Evolutionary conservation across 2,113 vertebrate genomes (phyloP).

Genomic region (Cavia porcellus): DNA sequence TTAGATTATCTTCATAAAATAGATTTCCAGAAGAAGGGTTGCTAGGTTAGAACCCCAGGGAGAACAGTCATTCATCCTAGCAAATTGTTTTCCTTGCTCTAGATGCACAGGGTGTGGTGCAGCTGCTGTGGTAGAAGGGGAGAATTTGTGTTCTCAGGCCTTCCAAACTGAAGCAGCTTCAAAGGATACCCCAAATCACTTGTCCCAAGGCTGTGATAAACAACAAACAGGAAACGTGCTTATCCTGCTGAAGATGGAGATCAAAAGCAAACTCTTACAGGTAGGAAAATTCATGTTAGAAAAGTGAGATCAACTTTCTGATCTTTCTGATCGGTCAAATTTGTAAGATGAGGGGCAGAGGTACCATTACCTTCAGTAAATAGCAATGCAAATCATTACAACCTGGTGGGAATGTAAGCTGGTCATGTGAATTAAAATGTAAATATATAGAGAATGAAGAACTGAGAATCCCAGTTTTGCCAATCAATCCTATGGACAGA

Average conservation of each 20-base stretch:
- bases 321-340: not conserved
- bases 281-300: not conserved
- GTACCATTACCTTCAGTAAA: not conserved
- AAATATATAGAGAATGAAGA: not conserved
- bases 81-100: conserved; percentile 16
- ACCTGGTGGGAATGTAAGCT: not conserved
- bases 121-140: not conserved
- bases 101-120: not conserved
- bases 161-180: not conserved
- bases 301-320: not conserved
- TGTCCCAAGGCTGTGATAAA: not conserved
- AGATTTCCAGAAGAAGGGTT: conserved; percentile 17
- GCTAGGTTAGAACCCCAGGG: not conserved
- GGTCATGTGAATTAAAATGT: not conserved
- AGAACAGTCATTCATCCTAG: not conserved
- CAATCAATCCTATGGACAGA: not conserved
- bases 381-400: not conserved
- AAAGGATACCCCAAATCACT: not conserved
- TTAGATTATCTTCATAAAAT: not conserved
- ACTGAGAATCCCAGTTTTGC: conserved; percentile 10
- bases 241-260: not conserved
- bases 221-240: conserved; percentile 36
- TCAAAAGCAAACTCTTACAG: conserved; percentile 24
- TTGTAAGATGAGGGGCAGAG: not conserved
- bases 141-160: not conserved